Base-by-base conservation (phyloP, 2,888 invertebrate species). In the Bursaphelenchus okinawaensis region DNA sequence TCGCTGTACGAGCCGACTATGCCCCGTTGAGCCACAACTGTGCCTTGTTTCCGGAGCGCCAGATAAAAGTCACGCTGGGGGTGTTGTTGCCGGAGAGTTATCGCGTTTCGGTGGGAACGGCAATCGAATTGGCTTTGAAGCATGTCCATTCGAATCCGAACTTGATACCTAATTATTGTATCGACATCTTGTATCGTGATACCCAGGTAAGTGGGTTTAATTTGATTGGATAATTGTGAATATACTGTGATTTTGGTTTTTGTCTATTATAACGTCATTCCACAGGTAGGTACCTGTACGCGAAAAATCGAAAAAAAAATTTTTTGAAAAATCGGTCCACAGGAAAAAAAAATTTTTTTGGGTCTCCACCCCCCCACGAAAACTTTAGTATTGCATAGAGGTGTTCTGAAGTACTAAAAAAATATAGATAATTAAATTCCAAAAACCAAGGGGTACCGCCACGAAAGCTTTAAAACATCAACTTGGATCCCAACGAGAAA, bases 161-260 rank as follows among this genome's bases (percentile, higher is more conserved):
- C 28, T 20, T 75, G 27, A 68, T 80, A 20, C 68, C 72, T 23
- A 75, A 74, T 52, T 77, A 76, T 68, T 70, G 76, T 52, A 68
- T 80, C 7, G 67, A 80, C 28, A 59, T 81, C 61, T 71, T 75
- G 19, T 73, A 70, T 65, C 75, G 78, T 61, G 77, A 81, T 67
- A 79, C 80, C 7, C 71, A 78, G 68, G 80, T 78, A 55, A 61
- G 71, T 29, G 60, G 19, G 19, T 16, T n/a, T n/a, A n/a, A n/a
- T n/a, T n/a, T 16, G 55, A 12, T 54, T 54, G 9, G 20, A 54
- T 16, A 9, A 54, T 20, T 19, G 20, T 16, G 9, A 54, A 54
- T 20, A 54, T 19, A n/a, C n/a, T n/a, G n/a, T n/a, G n/a, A n/a
- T n/a, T n/a, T n/a, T n/a, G n/a, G n/a, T n/a, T n/a, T n/a, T n/a